Base-by-base conservation (phyloP, 2,113 vertebrate species). In the Hippolais icterina region DNA sequence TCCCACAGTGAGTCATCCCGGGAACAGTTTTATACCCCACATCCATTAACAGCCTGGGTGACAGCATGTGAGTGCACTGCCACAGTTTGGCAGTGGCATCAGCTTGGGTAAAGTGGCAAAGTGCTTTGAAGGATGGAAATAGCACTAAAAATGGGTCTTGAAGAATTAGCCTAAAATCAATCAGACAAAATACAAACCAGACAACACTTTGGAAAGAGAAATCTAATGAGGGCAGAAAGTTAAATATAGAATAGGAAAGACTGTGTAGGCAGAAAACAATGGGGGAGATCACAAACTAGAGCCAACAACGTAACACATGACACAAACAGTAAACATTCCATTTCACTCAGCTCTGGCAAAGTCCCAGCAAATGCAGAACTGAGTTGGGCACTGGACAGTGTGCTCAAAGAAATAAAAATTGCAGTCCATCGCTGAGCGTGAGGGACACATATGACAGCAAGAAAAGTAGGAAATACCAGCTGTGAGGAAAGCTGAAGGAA, bases 191-290 rank as follows among this genome's bases (percentile, higher is more conserved):
- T 19, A 57, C 22, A 82, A 94, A 77, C 25, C 68, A 77, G 72
- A 23, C 66, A 89, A 69, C 1, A 3, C 37, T 69, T 56, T 42
- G n/a, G 57, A 64, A 92, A 83, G 24, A 71, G 39, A 93, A 85
- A 88, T 52, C 59, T 90, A 69, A 91, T 11, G 20, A 89, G 53
- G n/a, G 39, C 61, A 72, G n/a, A 71, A 89, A 93, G 42, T 83
- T 90, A 94, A 96, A 89, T 85, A 92, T 57, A 91, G 82, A 79
- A 41, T 46, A 94, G 41, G 70, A 83, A 75, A 83, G 0, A 49
- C 66, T 72, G 44, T 5, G 13, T 46, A 64, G 66, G 78, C 75
- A 94, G 78, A 83, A 95, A 87, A 91, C 35, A 82, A 94, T 14
- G 57, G 37, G 56, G 65, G 66, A 69, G 41, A 79, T 85, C 53